phyloP scores from a whole-genome alignment of 2,113 vertebrate genomes.

The Speoplatyrhinus poulsoni region DNA sequence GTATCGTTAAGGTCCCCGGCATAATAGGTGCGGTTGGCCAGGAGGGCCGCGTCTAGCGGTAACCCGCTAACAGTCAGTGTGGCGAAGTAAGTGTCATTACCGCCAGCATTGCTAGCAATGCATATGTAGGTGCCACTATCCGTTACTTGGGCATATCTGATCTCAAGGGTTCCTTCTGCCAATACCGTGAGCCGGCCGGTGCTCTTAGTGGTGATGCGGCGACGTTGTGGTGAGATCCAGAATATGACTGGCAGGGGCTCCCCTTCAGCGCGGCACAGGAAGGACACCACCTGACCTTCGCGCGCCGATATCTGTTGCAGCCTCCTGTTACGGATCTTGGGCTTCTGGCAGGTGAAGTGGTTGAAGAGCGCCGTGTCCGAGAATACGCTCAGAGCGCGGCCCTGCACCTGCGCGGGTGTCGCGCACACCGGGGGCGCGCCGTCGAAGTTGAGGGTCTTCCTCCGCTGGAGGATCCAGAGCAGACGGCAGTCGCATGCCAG shows the following conservation, averaged over 20 bases:
- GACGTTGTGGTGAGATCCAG: slow-evolving; percentile 94
- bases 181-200: slow-evolving; percentile 82
- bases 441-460: slow-evolving; percentile 93
- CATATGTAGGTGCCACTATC: slow-evolving; percentile 98
- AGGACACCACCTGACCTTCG: slow-evolving; percentile 87
- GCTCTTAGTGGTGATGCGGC: slow-evolving; percentile 84
- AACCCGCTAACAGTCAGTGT: slow-evolving; percentile 85
- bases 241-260: slow-evolving; percentile 86
- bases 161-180: slow-evolving; percentile 88
- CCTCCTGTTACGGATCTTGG: slow-evolving; percentile 90
- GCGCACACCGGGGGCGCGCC: slow-evolving; percentile 86
- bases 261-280: slow-evolving; percentile 89
- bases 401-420: slow-evolving; percentile 85
- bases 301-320: slow-evolving; percentile 85
- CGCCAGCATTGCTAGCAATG: slow-evolving; percentile 94
- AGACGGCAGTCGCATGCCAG: slow-evolving; percentile 95
- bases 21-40: slow-evolving; percentile 83
- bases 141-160: slow-evolving; percentile 84
- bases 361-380: slow-evolving; percentile 92
- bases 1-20: slow-evolving; percentile 85
- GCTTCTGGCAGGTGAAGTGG: slow-evolving; percentile 94
- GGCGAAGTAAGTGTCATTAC: slow-evolving; percentile 97
- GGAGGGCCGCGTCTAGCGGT: slow-evolving; percentile 68
- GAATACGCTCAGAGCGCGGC: slow-evolving; percentile 84
- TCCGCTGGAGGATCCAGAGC: slow-evolving; percentile 93